These are phyloP conservation scores for Volucella bombylans DNA, from an alignment of 2,888 invertebrate genomes.

Conservation along the genomic window DNA sequence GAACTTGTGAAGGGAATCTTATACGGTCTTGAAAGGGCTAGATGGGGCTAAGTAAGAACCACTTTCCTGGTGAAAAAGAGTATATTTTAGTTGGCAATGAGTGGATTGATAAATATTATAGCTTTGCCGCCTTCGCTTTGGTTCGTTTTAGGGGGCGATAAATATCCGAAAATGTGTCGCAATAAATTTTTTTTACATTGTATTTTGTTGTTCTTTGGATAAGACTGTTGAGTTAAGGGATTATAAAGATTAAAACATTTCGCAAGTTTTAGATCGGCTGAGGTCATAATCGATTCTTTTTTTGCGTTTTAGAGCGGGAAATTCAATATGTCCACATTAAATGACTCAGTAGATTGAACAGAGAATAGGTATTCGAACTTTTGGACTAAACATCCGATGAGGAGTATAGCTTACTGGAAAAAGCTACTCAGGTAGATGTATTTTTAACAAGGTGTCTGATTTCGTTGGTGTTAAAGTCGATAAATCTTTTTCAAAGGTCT, in stretches of 20 bases:
- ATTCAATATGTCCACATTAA: too few relatives aligned
- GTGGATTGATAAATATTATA: not conserved
- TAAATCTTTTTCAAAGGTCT: not conserved
- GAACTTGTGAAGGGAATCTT: too few relatives aligned
- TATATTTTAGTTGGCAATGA: conserved; percentile 5
- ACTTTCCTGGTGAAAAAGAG: conserved; percentile 41
- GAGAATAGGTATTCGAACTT: too few relatives aligned
- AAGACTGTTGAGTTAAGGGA: conserved; percentile 63
- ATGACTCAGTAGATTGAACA: too few relatives aligned
- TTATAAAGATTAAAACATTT: conserved; percentile 68
- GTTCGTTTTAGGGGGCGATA: conserved; percentile 38
- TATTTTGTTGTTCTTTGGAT: conserved; percentile 51
- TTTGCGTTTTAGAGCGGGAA: conserved; percentile 3
- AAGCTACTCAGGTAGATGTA: too few relatives aligned
- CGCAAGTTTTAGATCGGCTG: conserved; percentile 26
- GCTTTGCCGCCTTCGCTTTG: conserved; percentile 4
- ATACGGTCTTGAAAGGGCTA: not conserved
- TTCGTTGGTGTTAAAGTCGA: too few relatives aligned
- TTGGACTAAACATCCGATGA: too few relatives aligned
- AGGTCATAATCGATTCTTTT: conserved; percentile 7
- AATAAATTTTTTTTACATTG: conserved; percentile 39
- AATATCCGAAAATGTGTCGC: conserved; percentile 55
- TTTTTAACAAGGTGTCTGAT: too few relatives aligned
- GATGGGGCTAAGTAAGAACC: not conserved
- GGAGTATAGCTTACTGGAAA: too few relatives aligned